Evolutionary conservation across 2,113 vertebrate genomes (phyloP).

Genomic region (Vireo altiloquus): DNA sequence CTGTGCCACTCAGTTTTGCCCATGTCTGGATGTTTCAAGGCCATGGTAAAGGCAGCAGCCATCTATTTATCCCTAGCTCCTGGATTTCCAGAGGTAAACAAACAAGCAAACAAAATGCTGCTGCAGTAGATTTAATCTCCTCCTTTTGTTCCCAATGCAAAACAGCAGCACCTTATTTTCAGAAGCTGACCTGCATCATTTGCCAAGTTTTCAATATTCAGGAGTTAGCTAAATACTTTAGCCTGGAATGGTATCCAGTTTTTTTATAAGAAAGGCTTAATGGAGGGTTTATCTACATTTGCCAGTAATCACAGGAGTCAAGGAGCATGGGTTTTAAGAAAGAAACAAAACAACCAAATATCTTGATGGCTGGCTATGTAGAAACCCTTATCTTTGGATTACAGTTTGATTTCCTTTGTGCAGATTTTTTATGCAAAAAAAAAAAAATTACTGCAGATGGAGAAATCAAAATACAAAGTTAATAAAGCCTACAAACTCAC

Average conservation of each 20-base stretch:
- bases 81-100: background rate
- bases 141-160: background rate
- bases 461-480: background rate
- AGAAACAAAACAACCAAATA: background rate
- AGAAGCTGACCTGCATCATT: background rate
- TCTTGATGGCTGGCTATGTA: background rate
- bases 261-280: background rate
- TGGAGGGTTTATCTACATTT: background rate
- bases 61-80: background rate
- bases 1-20: background rate
- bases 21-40: background rate
- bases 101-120: background rate
- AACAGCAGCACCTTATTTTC: background rate
- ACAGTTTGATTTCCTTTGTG: background rate
- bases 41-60: background rate
- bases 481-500: background rate
- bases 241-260: background rate
- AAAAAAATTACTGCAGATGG: background rate
- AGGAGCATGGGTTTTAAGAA: background rate
- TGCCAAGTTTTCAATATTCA: background rate
- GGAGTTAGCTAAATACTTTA: background rate
- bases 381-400: background rate
- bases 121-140: background rate
- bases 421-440: background rate
- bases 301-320: background rate